These are phyloP conservation scores for Dipus sagitta DNA, from an alignment of 2,797 vertebrate species.

Conservation along the genomic window DNA sequence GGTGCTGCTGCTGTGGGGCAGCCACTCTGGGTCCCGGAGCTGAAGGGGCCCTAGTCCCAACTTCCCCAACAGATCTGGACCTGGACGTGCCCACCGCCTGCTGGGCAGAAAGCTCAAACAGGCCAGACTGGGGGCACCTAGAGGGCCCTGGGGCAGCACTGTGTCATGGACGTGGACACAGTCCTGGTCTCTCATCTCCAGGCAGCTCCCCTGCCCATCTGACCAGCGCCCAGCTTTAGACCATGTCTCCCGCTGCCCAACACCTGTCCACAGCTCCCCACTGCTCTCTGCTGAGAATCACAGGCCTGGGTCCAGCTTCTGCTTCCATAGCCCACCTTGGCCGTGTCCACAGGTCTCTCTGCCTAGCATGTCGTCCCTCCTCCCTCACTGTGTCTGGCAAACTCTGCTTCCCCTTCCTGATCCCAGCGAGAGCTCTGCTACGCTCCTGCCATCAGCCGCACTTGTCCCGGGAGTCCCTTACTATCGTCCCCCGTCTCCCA, in stretches of 20 bases:
- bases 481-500: not conserved
- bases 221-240: not conserved
- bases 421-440: not conserved
- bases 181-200: not conserved
- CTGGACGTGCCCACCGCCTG: not conserved
- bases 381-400: not conserved
- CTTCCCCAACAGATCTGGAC: not conserved
- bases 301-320: not conserved
- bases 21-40: not conserved
- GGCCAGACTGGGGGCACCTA: not conserved
- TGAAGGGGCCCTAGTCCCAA: not conserved
- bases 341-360: not conserved
- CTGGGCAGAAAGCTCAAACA: not conserved
- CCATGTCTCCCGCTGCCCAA: fast-evolving
- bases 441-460: not conserved
- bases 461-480: not conserved
- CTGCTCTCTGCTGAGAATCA: not conserved
- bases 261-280: not conserved
- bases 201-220: not conserved
- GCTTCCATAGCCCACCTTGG: not conserved
- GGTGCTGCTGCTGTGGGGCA: not conserved
- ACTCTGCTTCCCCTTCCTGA: not conserved
- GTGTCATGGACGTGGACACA: fast-evolving
- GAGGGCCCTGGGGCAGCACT: not conserved
- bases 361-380: no score